Evolutionary conservation across 2,113 vertebrate species (phyloP).

Genomic region (Cochlearius cochlearius): DNA sequence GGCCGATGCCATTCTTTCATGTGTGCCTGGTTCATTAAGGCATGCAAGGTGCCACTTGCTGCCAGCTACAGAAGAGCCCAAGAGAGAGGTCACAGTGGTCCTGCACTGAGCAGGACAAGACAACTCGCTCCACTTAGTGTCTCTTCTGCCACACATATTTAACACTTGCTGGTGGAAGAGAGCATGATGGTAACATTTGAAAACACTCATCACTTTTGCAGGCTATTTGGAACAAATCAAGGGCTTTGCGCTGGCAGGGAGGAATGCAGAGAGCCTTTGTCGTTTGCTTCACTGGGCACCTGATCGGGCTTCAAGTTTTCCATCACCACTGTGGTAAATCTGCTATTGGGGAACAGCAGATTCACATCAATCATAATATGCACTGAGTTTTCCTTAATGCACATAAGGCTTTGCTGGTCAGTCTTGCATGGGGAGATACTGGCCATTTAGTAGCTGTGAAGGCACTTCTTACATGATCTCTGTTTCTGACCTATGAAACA

Average conservation of each 20-base stretch:
- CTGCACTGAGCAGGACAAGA: neutral
- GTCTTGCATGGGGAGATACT: neutral
- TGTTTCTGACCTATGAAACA: neutral
- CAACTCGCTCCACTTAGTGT: neutral
- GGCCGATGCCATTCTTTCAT: neutral
- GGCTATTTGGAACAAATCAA: neutral
- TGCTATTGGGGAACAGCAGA: neutral
- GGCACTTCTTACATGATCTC: neutral
- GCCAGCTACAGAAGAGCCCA: neutral
- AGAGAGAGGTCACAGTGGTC: neutral
- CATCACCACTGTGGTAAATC: neutral
- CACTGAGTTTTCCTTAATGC: neutral
- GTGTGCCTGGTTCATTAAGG: neutral
- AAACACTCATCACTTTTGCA: neutral
- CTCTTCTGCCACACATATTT: neutral
- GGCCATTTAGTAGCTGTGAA: neutral
- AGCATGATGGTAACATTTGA: neutral
- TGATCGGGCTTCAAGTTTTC: neutral
- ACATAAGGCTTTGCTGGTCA: neutral
- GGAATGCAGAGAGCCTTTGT: neutral
- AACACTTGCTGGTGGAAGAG: neutral
- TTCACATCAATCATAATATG: neutral
- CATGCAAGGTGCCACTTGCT: neutral
- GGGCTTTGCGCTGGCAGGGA: accelerated
- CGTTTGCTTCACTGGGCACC: neutral